phyloP scores from a whole-genome alignment of 1,140 invertebrate genomes.

The Danaus melanippus region DNA sequence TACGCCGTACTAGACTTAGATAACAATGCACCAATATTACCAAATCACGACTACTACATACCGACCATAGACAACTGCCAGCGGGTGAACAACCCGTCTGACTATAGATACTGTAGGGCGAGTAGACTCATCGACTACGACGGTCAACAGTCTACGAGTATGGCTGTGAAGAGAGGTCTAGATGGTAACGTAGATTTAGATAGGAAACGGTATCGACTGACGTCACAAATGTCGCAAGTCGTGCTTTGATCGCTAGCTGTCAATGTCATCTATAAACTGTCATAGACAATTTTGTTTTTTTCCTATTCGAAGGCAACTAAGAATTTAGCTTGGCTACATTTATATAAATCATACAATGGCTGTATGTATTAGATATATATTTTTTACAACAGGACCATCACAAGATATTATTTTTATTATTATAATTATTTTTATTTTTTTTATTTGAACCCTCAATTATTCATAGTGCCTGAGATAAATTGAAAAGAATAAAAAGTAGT shows the following conservation, averaged over 20 bases:
- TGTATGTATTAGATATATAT: no score
- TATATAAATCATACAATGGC: no score
- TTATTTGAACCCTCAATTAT: no score
- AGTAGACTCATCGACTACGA: conserved; percentile 49
- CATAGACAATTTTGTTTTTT: no score
- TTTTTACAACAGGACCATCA: no score
- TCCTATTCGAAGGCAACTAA: no score
- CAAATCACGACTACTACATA: conserved; percentile 31
- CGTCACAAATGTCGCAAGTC: conserved; percentile 50
- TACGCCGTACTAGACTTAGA: conserved; percentile 42
- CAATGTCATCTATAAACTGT: no score
- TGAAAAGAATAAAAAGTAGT: background rate
- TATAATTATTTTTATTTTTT: no score
- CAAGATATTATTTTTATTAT: no score
- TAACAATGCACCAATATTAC: conserved; percentile 22
- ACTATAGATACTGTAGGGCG: conserved; percentile 47
- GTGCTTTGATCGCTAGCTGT: conserved; percentile 43
- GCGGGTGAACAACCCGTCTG: conserved; percentile 37
- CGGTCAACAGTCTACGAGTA: conserved; percentile 38
- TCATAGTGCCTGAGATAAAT: no score
- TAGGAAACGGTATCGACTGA: conserved; percentile 49
- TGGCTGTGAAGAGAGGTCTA: conserved; percentile 51
- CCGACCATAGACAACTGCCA: conserved; percentile 36
- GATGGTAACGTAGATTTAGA: conserved; percentile 46
- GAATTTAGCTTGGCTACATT: no score